These are phyloP conservation scores for Astropecten irregularis DNA, from an alignment of 53 echinoderm and acorn worm genomes.

Conservation along the genomic window DNA sequence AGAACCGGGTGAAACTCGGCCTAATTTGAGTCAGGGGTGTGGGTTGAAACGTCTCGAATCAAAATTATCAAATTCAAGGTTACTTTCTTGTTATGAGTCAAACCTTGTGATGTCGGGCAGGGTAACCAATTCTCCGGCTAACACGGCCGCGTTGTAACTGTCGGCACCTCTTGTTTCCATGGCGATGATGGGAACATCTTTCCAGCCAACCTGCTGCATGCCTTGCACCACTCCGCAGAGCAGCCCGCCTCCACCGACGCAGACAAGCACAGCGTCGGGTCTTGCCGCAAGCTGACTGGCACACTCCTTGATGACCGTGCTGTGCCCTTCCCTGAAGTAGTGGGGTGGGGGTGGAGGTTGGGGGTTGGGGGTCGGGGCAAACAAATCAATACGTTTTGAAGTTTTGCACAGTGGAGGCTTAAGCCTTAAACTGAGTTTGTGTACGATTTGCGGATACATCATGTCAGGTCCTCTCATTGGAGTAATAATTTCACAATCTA, in stretches of 20 bases:
- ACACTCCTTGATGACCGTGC: slow-evolving; percentile 73
- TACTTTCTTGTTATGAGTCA: too few relatives aligned
- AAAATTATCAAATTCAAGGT: too few relatives aligned
- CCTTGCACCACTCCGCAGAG: slow-evolving; percentile 89
- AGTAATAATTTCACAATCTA: too few relatives aligned
- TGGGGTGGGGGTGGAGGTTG: too few relatives aligned
- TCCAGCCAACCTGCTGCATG: slow-evolving; percentile 82
- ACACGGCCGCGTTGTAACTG: slow-evolving; percentile 76
- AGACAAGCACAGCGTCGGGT: slow-evolving; percentile 77
- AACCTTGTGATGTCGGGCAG: slow-evolving; percentile 92
- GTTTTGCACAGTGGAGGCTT: too few relatives aligned
- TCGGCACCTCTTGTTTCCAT: slow-evolving; percentile 96
- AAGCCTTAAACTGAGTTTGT: too few relatives aligned
- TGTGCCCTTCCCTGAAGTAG: slow-evolving; percentile 91
- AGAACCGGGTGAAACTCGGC: too few relatives aligned
- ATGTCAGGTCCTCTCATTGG: too few relatives aligned
- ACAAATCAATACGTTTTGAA: neutral
- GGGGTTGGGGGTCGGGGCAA: too few relatives aligned
- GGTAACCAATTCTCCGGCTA: slow-evolving; percentile 84
- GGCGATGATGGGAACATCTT: slow-evolving; percentile 84
- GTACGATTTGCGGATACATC: too few relatives aligned
- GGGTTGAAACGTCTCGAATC: too few relatives aligned
- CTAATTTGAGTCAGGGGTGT: too few relatives aligned
- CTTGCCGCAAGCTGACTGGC: slow-evolving; percentile 60
- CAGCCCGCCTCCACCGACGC: slow-evolving; percentile 91